phyloP scores from a whole-genome alignment of 2,113 vertebrate species.

The Laticauda laticaudata region DNA sequence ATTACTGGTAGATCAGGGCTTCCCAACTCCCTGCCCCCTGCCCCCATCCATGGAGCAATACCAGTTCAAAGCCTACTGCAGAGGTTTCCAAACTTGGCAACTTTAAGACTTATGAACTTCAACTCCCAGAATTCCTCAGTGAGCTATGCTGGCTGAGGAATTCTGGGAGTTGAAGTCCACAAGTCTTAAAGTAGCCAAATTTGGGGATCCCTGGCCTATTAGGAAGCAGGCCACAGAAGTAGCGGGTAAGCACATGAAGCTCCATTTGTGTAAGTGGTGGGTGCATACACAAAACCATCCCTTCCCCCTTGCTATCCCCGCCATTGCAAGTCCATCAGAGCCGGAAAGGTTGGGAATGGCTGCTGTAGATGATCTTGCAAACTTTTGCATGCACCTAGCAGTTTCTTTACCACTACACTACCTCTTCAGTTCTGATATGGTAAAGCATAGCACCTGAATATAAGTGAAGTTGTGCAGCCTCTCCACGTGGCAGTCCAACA shows the following conservation, averaged over 20 bases:
- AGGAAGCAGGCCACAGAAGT: too few relatives aligned
- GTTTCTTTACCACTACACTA: neutral
- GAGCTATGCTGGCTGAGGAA: too few relatives aligned
- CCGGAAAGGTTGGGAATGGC: neutral
- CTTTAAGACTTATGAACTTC: too few relatives aligned
- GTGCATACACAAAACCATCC: neutral
- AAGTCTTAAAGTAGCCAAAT: too few relatives aligned
- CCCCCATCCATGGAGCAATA: too few relatives aligned
- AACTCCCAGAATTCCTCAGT: too few relatives aligned
- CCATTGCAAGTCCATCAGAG: neutral
- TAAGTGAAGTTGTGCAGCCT: neutral
- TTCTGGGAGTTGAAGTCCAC: too few relatives aligned
- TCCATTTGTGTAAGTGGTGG: neutral
- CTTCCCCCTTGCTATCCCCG: too few relatives aligned
- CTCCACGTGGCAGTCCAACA: neutral
- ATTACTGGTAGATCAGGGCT: neutral
- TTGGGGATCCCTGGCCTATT: too few relatives aligned
- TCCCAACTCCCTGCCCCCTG: too few relatives aligned
- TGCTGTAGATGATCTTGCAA: neutral
- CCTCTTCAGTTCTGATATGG: neutral
- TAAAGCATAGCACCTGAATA: neutral
- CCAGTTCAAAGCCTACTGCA: too few relatives aligned
- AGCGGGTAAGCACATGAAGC: neutral
- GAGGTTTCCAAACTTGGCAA: too few relatives aligned
- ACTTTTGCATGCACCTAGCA: neutral